phyloP scores from a whole-genome alignment of 2,113 vertebrate species.

The Leiothrix lutea region DNA sequence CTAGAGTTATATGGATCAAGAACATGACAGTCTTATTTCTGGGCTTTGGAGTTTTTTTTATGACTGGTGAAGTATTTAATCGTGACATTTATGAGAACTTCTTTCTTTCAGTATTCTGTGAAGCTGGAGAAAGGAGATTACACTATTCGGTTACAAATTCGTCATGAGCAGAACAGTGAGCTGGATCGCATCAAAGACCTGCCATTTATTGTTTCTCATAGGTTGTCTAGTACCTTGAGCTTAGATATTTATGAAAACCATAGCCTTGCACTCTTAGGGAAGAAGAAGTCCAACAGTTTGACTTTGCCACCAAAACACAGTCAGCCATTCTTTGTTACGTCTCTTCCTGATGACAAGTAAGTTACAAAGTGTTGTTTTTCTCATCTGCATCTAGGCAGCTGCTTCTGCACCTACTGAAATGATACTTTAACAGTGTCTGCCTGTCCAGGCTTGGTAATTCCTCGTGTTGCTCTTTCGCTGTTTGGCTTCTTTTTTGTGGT shows the following conservation, averaged over 20 bases:
- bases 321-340: constrained; percentile 92
- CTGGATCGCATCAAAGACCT: constrained; percentile 96
- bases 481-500: neutral
- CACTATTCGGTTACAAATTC: constrained; percentile 92
- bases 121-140: constrained; percentile 99
- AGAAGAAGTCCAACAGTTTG: constrained; percentile 92
- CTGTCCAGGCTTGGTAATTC: neutral
- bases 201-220: constrained; percentile 93
- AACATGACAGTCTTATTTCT: neutral
- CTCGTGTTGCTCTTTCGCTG: neutral
- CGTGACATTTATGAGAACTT: neutral
- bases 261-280: constrained; percentile 89
- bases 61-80: neutral
- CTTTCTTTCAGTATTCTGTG: constrained; percentile 87
- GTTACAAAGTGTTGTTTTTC: constrained; percentile 39
- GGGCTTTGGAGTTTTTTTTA: neutral
- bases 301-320: constrained; percentile 86
- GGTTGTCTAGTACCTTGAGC: constrained; percentile 88
- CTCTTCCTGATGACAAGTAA: constrained; percentile 96
- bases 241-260: constrained; percentile 95
- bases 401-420: neutral
- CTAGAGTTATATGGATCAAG: neutral
- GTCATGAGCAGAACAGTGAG: constrained; percentile 92
- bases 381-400: neutral
- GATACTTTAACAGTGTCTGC: neutral